Evolutionary conservation across 2,888 invertebrate genomes (phyloP), one percentile per base, ranked within the genome.

Genomic region (Melinopterus prodromus): DNA sequence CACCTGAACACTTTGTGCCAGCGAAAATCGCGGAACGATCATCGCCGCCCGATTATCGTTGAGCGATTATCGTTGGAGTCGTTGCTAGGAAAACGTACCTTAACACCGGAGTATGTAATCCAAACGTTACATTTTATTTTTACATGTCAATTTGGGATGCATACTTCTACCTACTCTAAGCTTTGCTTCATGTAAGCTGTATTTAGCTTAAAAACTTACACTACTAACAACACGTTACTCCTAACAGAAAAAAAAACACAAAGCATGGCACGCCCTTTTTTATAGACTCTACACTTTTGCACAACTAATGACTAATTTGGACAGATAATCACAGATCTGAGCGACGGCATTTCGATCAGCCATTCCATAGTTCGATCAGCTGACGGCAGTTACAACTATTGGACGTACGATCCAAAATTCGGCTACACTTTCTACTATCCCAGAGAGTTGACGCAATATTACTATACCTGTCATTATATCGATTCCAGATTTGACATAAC

Each of bases 391-490:
- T 2, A 26, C 26, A 53, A 53, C 53, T 53, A 53, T 6, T 53
- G 53, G 15, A 71, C 16, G 15, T 77, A 77, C 70, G 76, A 79
- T 79, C 79, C 79, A 26, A 79, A 79, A 70, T 76, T 79, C 35
- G 79, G 79, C 37, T 79, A 70, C 16, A 70, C 35, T 6, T 6
- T 74, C 75, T 70, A 35, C n/a, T 7, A 37, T 15, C 12, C 16
- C 15, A 37, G 16, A 16, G 37, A 69, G 71, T 15, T 53, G 53
- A 53, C 53, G 53, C 53, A 53, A 53, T 9, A 53, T 53, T 53
- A 53, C 53, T 53, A 53, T 53, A 53, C 53, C 53, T 53, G 53
- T 53, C 53, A 53, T 7, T 53, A 53, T 53, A 53, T 53, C 53
- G 5, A 53, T 53, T 53, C 53, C 53, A 7, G 53, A 53, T 4